Percentiles rank a stretch among this genome's conserved stretches.
Evolutionary conservation across 1,140 invertebrate species (phyloP).

Genomic region (Drosophila grimshawi): DNA sequence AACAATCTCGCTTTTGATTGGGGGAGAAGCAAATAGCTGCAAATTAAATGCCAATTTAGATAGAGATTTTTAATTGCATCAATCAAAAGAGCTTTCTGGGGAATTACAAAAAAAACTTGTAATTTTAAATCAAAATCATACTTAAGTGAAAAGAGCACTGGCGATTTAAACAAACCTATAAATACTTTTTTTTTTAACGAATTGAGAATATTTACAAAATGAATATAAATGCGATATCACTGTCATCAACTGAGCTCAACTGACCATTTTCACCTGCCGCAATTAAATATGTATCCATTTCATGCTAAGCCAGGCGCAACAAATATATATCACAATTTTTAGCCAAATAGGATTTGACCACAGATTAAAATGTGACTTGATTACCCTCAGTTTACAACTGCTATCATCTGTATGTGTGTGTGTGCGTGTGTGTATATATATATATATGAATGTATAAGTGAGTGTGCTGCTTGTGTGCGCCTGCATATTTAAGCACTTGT

Average conservation of each 20-base stretch:
- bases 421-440: background rate
- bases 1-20: background rate
- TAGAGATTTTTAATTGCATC: background rate
- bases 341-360: constrained; percentile 9
- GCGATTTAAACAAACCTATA: too few relatives aligned
- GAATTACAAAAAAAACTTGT: too few relatives aligned
- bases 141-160: too few relatives aligned
- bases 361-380: constrained; percentile 10
- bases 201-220: too few relatives aligned
- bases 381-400: constrained; percentile 32
- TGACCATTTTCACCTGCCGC: too few relatives aligned
- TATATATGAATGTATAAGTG: background rate
- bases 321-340: background rate
- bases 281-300: constrained; percentile 2
- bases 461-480: background rate
- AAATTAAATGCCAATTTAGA: background rate
- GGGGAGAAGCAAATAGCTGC: too few relatives aligned
- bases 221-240: too few relatives aligned
- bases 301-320: background rate
- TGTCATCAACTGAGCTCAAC: too few relatives aligned
- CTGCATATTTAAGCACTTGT: constrained; percentile 7
- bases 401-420: background rate
- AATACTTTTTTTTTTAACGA: too few relatives aligned
- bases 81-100: background rate
- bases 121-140: too few relatives aligned